Conservation (phyloP, 2,888 invertebrate genomes). For the Coenonympha arcania region DNA sequence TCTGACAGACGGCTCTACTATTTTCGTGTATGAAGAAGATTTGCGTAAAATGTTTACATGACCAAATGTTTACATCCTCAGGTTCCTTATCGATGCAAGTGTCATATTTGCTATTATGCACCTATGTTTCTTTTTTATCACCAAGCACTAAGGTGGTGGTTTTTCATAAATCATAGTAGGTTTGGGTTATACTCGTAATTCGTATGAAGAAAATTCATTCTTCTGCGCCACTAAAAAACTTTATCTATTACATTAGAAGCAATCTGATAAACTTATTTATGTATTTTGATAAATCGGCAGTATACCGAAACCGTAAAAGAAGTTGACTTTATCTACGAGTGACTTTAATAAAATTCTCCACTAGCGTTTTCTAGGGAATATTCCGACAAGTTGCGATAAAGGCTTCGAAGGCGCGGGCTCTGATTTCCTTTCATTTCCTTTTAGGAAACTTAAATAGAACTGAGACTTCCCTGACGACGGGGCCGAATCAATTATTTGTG, state of each 20-base stretch:
- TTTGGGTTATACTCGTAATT: too few relatives aligned
- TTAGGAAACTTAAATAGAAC: slow-evolving; percentile 74
- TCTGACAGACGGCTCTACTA: too few relatives aligned
- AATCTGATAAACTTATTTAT: neutral
- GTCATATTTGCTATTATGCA: too few relatives aligned
- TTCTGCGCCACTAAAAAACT: neutral
- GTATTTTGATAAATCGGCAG: neutral
- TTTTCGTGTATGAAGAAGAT: too few relatives aligned
- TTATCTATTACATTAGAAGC: neutral
- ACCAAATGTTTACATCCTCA: too few relatives aligned
- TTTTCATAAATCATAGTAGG: too few relatives aligned
- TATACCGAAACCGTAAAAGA: slow-evolving; percentile 29
- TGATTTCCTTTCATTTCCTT: slow-evolving; percentile 75
- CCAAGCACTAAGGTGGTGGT: too few relatives aligned
- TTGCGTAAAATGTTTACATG: too few relatives aligned
- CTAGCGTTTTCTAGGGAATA: slow-evolving; percentile 51
- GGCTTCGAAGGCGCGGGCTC: slow-evolving; percentile 57
- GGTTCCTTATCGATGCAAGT: too few relatives aligned
- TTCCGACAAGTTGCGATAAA: slow-evolving; percentile 69
- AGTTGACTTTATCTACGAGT: slow-evolving; percentile 45
- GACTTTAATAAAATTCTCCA: slow-evolving; percentile 53
- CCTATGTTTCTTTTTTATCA: too few relatives aligned
- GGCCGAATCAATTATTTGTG: slow-evolving; percentile 72
- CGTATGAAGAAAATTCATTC: too few relatives aligned
- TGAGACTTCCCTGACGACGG: slow-evolving; percentile 68